Evolutionary conservation across 2,113 vertebrate genomes (phyloP).

Genomic region (Apodemus speciosus): DNA sequence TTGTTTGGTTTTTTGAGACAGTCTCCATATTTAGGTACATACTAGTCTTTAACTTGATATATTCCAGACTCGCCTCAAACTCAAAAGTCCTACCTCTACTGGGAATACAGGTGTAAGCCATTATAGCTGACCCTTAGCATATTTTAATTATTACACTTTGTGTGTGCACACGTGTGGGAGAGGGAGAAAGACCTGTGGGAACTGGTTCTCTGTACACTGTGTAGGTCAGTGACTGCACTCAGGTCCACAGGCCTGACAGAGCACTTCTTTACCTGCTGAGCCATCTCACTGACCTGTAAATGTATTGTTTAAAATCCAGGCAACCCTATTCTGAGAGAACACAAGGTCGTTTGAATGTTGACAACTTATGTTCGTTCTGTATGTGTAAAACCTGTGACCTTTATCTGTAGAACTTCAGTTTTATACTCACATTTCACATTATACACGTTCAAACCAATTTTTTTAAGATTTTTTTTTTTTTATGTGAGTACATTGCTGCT

Average conservation of each 20-base stretch:
- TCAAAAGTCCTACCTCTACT: neutral
- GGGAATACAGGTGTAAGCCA: neutral
- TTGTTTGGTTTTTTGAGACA: neutral
- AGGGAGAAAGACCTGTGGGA: neutral
- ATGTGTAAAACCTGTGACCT: neutral
- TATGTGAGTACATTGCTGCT: no score
- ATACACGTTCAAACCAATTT: neutral
- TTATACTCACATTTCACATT: neutral
- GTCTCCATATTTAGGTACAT: neutral
- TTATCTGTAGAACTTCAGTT: neutral
- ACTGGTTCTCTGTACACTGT: neutral
- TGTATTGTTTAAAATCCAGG: neutral
- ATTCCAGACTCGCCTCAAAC: neutral
- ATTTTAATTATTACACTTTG: neutral
- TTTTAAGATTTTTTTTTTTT: no score
- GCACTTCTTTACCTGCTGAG: neutral
- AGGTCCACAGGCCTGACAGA: neutral
- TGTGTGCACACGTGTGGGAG: neutral
- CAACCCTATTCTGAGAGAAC: constrained; percentile 32
- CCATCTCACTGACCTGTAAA: neutral
- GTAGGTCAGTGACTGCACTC: neutral
- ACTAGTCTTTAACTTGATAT: neutral
- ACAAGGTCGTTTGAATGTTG: constrained; percentile 51
- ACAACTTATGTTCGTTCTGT: constrained; percentile 8
- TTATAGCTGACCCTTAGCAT: neutral